Base-by-base conservation (phyloP, 2,113 vertebrate species). In the Lutjanus erythropterus region DNA sequence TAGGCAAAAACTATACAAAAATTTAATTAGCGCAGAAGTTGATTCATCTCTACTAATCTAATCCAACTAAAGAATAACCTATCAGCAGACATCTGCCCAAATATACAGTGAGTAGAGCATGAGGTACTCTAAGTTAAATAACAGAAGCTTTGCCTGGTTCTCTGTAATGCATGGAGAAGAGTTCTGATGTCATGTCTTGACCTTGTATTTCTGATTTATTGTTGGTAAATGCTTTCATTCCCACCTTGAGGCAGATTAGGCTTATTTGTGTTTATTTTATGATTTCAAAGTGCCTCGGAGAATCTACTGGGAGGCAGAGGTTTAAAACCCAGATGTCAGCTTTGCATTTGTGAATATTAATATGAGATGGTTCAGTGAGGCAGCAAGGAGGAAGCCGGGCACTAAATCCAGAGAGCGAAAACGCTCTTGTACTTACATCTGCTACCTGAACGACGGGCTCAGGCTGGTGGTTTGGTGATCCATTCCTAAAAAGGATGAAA, bases 381-480 rank as follows among this genome's bases (percentile, higher is more conserved):
- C 27, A 49, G 4, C 9, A 9, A 9, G 64, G 12, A 56, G 18
- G 31, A 3, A 29, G n/a, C 55, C 25, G 39, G 37, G 29, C 12
- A 5, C 15, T 49, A 47, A 70, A 75, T 56, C n/a, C 49, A 33
- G 12, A 72, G 53, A 78, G 44, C 5, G 25, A 5, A 49, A 37
- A 23, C 0, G 29, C 3, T 65, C 9, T 6, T 21, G 18, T 58
- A 94, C 94, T 95, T 81, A 95, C 95, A 74, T 95, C 95, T 62
- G 75, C 86, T 21, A 92, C 88, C 84, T 65, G 94, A 81, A 85
- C 90, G 5, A 94, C 94, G 8, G 94, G 94, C 85, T 95, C 95
- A 14, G 95, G 95, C 83, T 94, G 94, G 83, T 95, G 94, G 86
- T 88, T 98, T 41, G 97, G 97, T n/a, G 97, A 99, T 58, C 97